Percentiles rank a stretch among this genome's conserved stretches.
Evolutionary conservation across 2,113 vertebrate genomes (phyloP).

Genomic region (Desmodus rotundus): DNA sequence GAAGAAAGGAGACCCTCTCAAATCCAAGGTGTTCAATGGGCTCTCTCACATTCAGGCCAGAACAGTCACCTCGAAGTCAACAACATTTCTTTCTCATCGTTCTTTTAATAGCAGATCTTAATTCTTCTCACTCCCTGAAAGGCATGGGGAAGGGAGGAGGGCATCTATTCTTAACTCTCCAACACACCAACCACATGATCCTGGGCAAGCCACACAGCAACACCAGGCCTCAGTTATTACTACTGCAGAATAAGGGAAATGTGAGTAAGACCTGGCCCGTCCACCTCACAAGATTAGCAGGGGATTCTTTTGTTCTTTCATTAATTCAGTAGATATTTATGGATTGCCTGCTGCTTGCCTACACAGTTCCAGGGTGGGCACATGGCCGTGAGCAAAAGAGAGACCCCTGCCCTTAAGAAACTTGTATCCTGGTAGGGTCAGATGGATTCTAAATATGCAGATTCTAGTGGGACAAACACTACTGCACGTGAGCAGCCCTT

Average conservation of each 20-base stretch:
- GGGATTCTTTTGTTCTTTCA: neutral
- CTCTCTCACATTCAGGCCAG: neutral
- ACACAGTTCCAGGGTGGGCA: neutral
- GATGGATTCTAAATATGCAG: neutral
- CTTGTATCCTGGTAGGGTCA: neutral
- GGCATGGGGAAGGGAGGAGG: neutral
- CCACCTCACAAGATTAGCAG: neutral
- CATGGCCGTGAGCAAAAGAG: neutral
- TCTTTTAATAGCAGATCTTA: constrained; percentile 32
- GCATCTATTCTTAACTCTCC: constrained; percentile 18
- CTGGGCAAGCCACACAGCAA: neutral
- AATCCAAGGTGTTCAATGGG: too few species aligned
- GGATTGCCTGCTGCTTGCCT: neutral
- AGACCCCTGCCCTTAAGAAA: neutral
- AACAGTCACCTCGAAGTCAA: neutral
- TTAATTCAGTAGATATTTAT: neutral
- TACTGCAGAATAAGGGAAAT: neutral
- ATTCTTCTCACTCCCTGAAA: neutral
- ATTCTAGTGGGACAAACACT: neutral
- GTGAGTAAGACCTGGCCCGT: neutral
- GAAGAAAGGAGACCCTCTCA: neutral
- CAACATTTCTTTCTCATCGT: neutral
- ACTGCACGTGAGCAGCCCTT: neutral
- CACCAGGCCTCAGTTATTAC: neutral
- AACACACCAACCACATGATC: neutral